Conservation (phyloP, 2,888 invertebrate species). For the Gymnocheta viridis region DNA sequence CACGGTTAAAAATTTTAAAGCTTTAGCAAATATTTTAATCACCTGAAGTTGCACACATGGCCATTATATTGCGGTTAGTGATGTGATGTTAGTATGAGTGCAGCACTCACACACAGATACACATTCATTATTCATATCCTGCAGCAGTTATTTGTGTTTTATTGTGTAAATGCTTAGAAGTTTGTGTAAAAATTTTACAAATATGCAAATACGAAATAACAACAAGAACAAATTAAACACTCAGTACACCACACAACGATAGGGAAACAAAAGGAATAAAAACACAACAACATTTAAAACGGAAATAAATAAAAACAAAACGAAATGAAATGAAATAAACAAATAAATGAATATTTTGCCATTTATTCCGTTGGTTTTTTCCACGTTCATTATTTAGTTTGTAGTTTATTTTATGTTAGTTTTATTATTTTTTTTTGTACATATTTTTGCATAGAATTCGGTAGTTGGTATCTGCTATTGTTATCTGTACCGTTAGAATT, state of each 20-base stretch:
- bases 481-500: constrained; percentile 44
- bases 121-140: constrained; percentile 24
- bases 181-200: constrained; percentile 10
- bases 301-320: constrained; percentile 63
- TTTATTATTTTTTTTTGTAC: neutral
- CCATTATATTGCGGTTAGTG: constrained; percentile 18
- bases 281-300: constrained; percentile 18
- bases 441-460: constrained; percentile 8
- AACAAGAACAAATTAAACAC: constrained; percentile 62
- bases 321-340: constrained; percentile 48
- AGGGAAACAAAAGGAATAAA: constrained; percentile 35
- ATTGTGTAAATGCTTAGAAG: neutral
- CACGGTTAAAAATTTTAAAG: constrained; percentile 2
- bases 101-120: neutral
- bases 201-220: constrained; percentile 37
- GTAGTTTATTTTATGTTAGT: constrained; percentile 1
- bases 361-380: constrained; percentile 11
- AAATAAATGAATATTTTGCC: constrained; percentile 45
- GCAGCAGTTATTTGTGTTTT: constrained; percentile 6
- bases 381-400: constrained; percentile 25
- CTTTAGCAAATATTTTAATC: constrained; percentile 4
- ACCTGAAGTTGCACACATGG: constrained; percentile 7
- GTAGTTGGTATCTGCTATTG: constrained; percentile 16
- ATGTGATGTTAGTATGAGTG: neutral
- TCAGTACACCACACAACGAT: constrained; percentile 1